phyloP scores from a whole-genome alignment of 2,797 vertebrate species.

The Smutsia gigantea region DNA sequence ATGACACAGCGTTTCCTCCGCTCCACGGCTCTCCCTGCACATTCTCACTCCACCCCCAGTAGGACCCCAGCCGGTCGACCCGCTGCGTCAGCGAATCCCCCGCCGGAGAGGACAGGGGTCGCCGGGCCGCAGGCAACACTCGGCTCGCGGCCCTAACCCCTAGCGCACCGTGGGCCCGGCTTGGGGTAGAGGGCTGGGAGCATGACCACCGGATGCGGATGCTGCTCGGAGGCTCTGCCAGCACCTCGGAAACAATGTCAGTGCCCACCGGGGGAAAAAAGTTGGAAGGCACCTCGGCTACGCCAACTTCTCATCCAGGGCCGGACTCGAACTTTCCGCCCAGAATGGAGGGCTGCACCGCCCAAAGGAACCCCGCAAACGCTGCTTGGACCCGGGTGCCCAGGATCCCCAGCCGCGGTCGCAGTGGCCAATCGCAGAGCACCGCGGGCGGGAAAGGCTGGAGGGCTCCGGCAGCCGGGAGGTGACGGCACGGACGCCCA shows the following conservation, averaged over 20 bases:
- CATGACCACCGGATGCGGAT: background rate
- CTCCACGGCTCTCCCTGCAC: background rate
- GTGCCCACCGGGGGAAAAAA: background rate
- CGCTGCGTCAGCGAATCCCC: background rate
- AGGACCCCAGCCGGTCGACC: background rate
- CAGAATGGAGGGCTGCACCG: background rate
- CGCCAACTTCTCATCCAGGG: background rate
- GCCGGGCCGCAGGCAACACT: background rate
- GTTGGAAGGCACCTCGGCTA: background rate
- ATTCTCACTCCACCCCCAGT: background rate
- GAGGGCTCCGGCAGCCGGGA: background rate
- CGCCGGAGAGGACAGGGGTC: background rate
- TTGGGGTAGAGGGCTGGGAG: background rate
- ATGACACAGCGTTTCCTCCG: slow-evolving; percentile 76
- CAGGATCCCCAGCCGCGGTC: background rate
- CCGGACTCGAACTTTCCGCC: slow-evolving; percentile 43
- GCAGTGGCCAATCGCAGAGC: slow-evolving; percentile 56
- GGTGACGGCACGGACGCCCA: background rate
- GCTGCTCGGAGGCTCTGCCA: background rate
- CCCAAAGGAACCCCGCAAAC: background rate
- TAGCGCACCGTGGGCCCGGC: background rate
- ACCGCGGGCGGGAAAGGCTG: slow-evolving; percentile 4
- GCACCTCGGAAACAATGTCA: background rate
- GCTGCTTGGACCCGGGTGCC: background rate
- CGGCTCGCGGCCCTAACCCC: background rate